Evolutionary conservation across 2,888 invertebrate species (phyloP).

Genomic region (Nipponacmea schrenckii): DNA sequence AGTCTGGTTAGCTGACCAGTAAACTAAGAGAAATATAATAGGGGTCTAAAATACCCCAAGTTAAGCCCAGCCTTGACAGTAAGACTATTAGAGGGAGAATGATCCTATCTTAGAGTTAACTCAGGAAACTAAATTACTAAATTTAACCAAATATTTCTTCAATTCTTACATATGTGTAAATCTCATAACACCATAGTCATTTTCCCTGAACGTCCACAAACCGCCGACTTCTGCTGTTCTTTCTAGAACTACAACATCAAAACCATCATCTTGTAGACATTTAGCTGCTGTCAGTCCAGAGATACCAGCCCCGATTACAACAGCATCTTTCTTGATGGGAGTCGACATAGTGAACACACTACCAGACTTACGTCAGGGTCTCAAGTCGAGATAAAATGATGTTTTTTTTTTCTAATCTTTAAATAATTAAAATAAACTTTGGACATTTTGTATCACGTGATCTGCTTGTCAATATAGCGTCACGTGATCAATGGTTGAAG

Average conservation of each 20-base stretch:
- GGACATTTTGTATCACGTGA: too few species aligned
- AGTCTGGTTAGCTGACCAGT: too few species aligned
- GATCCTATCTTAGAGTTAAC: not conserved
- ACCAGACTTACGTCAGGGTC: too few species aligned
- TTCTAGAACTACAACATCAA: constrained; percentile 56
- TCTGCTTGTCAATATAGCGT: too few species aligned
- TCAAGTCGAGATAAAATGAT: too few species aligned
- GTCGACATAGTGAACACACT: not conserved
- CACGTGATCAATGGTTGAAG: too few species aligned
- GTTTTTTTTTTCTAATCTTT: too few species aligned
- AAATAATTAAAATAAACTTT: too few species aligned
- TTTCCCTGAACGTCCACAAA: constrained; percentile 60
- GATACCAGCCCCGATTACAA: constrained; percentile 60
- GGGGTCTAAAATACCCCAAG: too few species aligned
- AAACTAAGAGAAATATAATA: too few species aligned
- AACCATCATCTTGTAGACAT: constrained; percentile 55
- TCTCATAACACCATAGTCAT: constrained; percentile 64
- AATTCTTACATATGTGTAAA: constrained; percentile 63
- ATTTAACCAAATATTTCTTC: too few species aligned
- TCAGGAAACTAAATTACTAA: too few species aligned
- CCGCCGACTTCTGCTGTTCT: constrained; percentile 61
- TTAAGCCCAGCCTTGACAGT: not conserved
- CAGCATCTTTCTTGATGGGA: constrained; percentile 36
- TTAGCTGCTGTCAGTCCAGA: constrained; percentile 59
- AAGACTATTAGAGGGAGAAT: constrained; percentile 3